Conservation (phyloP, 2,888 invertebrate genomes). For the Cephus rjabovi region DNA sequence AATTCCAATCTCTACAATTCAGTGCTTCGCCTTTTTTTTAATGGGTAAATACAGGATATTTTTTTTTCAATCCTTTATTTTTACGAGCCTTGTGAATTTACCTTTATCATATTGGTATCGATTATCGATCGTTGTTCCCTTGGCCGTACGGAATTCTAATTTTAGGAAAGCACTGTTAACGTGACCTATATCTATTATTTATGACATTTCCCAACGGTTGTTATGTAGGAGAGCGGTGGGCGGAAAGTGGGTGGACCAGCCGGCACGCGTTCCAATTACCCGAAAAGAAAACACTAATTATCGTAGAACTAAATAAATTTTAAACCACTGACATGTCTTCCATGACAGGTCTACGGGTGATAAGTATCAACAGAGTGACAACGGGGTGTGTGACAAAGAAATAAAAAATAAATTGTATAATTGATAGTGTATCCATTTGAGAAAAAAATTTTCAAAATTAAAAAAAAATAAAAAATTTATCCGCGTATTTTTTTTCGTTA, state of each 20-base stretch:
- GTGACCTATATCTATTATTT: not conserved
- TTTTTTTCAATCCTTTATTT: not conserved
- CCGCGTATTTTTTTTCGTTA: too few species aligned
- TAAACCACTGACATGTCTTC: not conserved
- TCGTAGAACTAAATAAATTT: not conserved
- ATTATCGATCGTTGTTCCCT: not conserved
- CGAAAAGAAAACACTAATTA: not conserved
- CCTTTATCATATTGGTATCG: not conserved
- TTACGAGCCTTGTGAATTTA: not conserved
- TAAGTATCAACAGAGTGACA: not conserved
- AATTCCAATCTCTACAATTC: not conserved
- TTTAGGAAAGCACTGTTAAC: not conserved
- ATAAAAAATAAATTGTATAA: not conserved
- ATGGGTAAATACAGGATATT: not conserved
- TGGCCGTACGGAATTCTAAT: not conserved
- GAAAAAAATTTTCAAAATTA: not conserved
- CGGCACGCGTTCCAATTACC: not conserved
- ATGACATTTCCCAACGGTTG: not conserved
- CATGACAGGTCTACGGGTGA: not conserved
- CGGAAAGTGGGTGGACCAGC: not conserved
- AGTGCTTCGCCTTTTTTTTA: not conserved
- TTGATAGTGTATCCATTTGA: too few species aligned
- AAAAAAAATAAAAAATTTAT: too few species aligned
- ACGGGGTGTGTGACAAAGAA: fast-evolving
- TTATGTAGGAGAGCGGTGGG: not conserved